Evolutionary conservation across 1,140 invertebrate species (phyloP).

Genomic region (Drosophila rufa): DNA sequence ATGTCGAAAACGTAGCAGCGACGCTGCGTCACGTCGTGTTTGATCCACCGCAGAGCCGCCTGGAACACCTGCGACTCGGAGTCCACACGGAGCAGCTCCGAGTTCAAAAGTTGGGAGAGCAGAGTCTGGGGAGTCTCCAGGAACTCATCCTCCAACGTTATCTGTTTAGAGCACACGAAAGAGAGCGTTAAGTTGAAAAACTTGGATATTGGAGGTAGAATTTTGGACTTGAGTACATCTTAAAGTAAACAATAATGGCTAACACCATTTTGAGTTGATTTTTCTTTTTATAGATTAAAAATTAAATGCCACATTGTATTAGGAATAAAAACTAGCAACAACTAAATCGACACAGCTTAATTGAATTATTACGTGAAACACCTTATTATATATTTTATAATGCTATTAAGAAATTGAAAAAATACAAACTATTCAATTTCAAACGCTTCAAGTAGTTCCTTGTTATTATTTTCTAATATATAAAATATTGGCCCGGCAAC

Average conservation of each 20-base stretch:
- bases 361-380: no score
- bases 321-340: no score
- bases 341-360: no score
- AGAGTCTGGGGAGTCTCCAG: conserved; percentile 93
- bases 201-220: neutral
- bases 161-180: conserved; percentile 46
- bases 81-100: conserved; percentile 95
- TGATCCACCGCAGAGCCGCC: conserved; percentile 96
- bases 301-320: no score
- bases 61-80: conserved; percentile 97
- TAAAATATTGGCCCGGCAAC: conserved; percentile 3
- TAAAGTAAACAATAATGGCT: neutral
- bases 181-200: neutral
- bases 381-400: no score
- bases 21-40: conserved; percentile 92
- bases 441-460: neutral
- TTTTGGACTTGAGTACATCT: neutral
- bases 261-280: no score
- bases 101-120: conserved; percentile 92
- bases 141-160: conserved; percentile 94
- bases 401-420: no score
- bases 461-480: neutral
- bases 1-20: conserved; percentile 95
- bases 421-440: no score
- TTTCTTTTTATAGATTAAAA: no score